Evolutionary conservation across 1,140 invertebrate genomes (phyloP).

Genomic region (Eriosoma lanigerum): DNA sequence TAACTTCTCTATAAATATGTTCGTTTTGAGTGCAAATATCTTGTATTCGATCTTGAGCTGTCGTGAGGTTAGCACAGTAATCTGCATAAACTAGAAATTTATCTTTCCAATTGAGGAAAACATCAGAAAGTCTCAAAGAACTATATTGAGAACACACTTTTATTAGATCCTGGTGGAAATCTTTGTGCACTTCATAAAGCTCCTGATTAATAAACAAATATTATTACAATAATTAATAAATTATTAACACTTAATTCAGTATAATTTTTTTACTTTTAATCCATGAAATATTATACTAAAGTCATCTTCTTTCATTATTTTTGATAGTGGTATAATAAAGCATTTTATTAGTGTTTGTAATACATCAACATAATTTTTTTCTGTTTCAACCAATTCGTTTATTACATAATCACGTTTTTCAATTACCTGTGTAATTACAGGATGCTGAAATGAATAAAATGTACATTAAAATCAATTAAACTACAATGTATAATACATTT

Average conservation of each 20-base stretch:
- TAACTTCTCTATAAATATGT: constrained; percentile 63
- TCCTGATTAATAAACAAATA: constrained; percentile 63
- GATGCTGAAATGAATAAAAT: constrained; percentile 59
- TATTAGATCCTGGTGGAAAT: constrained; percentile 76
- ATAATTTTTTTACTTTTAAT: constrained; percentile 71
- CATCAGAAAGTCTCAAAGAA: constrained; percentile 65
- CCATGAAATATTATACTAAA: constrained; percentile 80
- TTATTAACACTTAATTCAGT: neutral
- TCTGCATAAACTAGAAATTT: constrained; percentile 91
- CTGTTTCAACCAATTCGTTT: constrained; percentile 92
- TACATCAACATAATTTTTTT: constrained; percentile 95
- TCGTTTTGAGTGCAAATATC: constrained; percentile 71
- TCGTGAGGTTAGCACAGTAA: constrained; percentile 90
- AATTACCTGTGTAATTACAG: constrained; percentile 58
- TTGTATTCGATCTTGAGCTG: constrained; percentile 75
- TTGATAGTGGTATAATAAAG: constrained; percentile 77
- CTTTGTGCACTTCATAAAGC: constrained; percentile 81
- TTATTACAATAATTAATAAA: constrained; percentile 23
- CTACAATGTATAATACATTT: neutral
- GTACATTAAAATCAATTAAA: neutral
- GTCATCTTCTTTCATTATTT: constrained; percentile 73
- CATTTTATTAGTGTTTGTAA: constrained; percentile 82
- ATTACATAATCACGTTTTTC: constrained; percentile 95
- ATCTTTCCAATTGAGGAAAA: constrained; percentile 88
- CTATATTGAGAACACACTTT: constrained; percentile 66